Evolutionary conservation across 2,888 invertebrate genomes (phyloP).

Genomic region (Parochlus steinenii): DNA sequence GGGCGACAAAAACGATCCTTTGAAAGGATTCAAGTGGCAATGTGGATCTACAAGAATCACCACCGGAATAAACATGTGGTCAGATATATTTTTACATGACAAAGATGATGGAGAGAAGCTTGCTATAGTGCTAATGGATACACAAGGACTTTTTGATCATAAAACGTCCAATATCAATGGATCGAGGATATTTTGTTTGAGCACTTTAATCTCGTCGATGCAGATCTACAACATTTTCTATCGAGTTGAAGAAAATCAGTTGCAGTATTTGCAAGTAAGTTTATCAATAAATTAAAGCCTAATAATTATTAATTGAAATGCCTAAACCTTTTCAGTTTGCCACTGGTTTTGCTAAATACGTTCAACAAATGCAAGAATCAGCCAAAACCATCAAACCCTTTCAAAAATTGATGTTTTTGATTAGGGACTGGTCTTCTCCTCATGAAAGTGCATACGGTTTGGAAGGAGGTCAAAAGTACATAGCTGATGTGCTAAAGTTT

Average conservation of each 20-base stretch:
- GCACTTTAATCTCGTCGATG: slow-evolving; percentile 12
- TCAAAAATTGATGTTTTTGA: slow-evolving; percentile 11
- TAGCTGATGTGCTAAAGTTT: not conserved
- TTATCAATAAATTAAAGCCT: too few species aligned
- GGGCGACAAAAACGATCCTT: slow-evolving; percentile 7
- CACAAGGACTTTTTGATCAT: slow-evolving; percentile 13
- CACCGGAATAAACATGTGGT: slow-evolving; percentile 12
- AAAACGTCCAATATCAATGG: slow-evolving; percentile 6
- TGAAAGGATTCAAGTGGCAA: slow-evolving; percentile 12
- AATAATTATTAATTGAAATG: too few species aligned
- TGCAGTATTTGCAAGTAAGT: slow-evolving; percentile 13
- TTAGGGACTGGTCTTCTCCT: slow-evolving; percentile 11
- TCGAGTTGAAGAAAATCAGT: slow-evolving; percentile 12
- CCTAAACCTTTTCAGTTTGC: too few species aligned
- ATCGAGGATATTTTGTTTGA: slow-evolving; percentile 11
- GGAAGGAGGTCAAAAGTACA: slow-evolving; percentile 8
- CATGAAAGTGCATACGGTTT: slow-evolving; percentile 11
- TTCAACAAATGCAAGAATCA: not conserved
- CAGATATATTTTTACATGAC: slow-evolving; percentile 11
- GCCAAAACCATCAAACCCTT: slow-evolving; percentile 12
- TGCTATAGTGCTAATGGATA: slow-evolving; percentile 12
- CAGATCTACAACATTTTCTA: slow-evolving; percentile 11
- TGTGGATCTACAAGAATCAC: slow-evolving; percentile 10
- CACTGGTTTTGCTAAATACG: slow-evolving; percentile 8
- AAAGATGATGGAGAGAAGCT: slow-evolving; percentile 8